A percentile compares a stretch with the other conserved stretches of the same genome.
phyloP scores from a whole-genome alignment of 2,888 invertebrate species.

The Glomeris marginata region DNA sequence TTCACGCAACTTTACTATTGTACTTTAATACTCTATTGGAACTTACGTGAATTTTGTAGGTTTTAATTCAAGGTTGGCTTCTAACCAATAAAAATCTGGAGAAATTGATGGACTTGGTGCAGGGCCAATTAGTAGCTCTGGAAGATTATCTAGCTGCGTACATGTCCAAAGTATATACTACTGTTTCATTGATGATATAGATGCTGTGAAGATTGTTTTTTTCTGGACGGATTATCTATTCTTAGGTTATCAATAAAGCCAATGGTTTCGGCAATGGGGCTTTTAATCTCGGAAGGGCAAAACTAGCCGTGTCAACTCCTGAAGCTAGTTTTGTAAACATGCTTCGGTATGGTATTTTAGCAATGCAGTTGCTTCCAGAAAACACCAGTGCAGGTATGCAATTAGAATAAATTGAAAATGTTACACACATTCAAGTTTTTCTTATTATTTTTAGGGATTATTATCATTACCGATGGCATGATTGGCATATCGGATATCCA shows the following conservation, averaged over 20 bases:
- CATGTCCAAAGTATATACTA: background rate
- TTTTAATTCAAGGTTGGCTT: constrained; percentile 51
- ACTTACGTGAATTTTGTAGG: too few relatives aligned
- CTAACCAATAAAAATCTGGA: constrained; percentile 43
- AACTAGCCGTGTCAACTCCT: constrained; percentile 28
- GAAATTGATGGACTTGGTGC: constrained; percentile 40
- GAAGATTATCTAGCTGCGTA: constrained; percentile 42
- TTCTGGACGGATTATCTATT: background rate
- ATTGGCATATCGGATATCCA: constrained; percentile 52
- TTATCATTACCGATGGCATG: constrained; percentile 59
- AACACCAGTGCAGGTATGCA: constrained; percentile 53
- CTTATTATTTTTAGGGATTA: constrained; percentile 41
- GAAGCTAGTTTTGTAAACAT: constrained; percentile 60
- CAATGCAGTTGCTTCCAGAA: constrained; percentile 55
- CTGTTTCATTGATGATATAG: background rate
- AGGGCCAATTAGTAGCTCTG: constrained; percentile 41
- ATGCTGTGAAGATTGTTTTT: background rate
- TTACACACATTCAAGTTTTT: background rate
- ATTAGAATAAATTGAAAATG: constrained; percentile 2
- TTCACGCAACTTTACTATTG: constrained; percentile 3
- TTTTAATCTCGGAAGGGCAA: background rate
- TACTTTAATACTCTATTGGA: too few relatives aligned
- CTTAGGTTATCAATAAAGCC: constrained; percentile 6
- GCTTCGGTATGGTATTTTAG: constrained; percentile 57
- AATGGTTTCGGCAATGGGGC: constrained; percentile 14